Percentiles rank a stretch among this genome's conserved stretches.
Conservation (phyloP, 2,113 vertebrate species). For the Chrysemys picta region DNA sequence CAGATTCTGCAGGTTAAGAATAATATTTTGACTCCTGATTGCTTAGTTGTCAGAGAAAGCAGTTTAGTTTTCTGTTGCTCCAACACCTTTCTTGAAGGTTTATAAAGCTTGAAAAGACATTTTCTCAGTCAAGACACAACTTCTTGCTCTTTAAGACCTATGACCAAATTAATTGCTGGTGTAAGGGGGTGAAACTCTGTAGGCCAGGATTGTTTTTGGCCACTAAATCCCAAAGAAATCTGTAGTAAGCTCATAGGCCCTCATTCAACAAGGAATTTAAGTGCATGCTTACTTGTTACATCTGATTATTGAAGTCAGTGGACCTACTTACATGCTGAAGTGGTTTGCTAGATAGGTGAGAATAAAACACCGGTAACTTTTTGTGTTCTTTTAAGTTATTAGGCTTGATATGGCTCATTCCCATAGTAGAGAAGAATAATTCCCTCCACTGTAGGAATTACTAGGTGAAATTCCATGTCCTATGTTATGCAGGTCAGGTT, state of each 20-base stretch:
- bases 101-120: background rate
- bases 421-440: slow-evolving; percentile 26
- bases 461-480: background rate
- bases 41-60: background rate
- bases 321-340: slow-evolving; percentile 2
- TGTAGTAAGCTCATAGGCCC: background rate
- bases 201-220: background rate
- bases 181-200: background rate
- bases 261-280: background rate
- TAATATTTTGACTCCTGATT: background rate
- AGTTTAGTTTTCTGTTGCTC: background rate
- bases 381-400: background rate
- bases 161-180: background rate
- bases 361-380: slow-evolving; percentile 46
- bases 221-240: background rate
- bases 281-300: slow-evolving; percentile 31
- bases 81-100: background rate
- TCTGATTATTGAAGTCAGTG: background rate
- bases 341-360: slow-evolving; percentile 8
- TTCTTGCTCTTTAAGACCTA: background rate
- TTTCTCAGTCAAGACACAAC: background rate
- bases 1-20: slow-evolving; percentile 32
- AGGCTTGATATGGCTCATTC: slow-evolving; percentile 34
- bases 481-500: slow-evolving; percentile 22
- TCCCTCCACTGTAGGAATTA: background rate